A percentile compares a stretch with the other conserved stretches of the same genome.
phyloP scores from a whole-genome alignment of 2,113 vertebrate species.

The Hylia prasina region DNA sequence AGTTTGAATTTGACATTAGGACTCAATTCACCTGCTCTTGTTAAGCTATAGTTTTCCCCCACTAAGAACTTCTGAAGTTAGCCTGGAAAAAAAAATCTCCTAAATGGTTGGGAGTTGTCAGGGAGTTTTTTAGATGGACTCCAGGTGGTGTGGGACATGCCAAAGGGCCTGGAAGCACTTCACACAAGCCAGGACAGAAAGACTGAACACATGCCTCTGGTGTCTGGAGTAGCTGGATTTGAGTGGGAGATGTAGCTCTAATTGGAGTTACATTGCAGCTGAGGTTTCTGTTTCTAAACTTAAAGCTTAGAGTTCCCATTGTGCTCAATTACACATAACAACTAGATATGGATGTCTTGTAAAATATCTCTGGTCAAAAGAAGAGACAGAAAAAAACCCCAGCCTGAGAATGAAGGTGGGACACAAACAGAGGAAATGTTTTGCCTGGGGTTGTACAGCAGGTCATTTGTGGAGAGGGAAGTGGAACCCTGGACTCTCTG shows the following conservation, averaged over 20 bases:
- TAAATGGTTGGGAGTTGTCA: background rate
- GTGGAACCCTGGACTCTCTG: background rate
- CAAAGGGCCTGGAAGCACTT: background rate
- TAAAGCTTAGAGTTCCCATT: background rate
- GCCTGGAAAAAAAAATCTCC: background rate
- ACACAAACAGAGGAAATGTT: background rate
- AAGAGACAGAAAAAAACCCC: background rate
- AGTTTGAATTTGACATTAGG: background rate
- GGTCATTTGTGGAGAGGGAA: background rate
- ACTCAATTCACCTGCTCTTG: background rate
- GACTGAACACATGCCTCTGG: background rate
- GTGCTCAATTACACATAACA: background rate
- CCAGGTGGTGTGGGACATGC: background rate
- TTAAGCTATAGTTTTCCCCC: background rate
- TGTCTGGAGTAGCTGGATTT: background rate
- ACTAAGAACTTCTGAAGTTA: background rate
- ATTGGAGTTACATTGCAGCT: background rate
- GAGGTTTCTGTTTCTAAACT: background rate
- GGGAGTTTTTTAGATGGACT: background rate
- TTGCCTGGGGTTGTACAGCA: background rate
- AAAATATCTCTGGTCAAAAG: background rate
- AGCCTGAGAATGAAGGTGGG: background rate
- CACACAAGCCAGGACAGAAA: background rate
- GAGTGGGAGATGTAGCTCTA: background rate
- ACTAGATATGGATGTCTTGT: background rate